A percentile compares a stretch with the other conserved stretches of the same genome.
Conservation (phyloP, 2,797 vertebrate species). For the Emys orbicularis region DNA sequence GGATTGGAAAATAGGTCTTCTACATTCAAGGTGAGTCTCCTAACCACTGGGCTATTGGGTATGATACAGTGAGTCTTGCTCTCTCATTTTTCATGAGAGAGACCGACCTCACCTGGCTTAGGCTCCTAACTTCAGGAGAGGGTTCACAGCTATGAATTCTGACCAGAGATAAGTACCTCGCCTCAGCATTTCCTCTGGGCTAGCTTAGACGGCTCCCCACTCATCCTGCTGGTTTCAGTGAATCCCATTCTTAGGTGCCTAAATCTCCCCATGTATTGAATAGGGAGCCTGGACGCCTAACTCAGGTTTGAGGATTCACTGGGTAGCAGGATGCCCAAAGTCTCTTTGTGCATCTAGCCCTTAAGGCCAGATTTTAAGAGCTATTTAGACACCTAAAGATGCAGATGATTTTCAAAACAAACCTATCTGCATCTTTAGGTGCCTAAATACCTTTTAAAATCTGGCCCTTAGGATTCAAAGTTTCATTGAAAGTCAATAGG, state of each 20-base stretch:
- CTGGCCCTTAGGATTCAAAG: background rate
- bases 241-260: background rate
- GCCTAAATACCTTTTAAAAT: accelerated
- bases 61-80: no score
- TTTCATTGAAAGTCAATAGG: background rate
- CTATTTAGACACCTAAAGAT: background rate
- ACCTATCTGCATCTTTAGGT: background rate
- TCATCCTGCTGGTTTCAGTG: background rate
- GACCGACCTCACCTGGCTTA: no score
- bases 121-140: no score
- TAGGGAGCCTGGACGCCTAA: background rate
- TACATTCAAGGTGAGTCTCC: no score
- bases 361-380: background rate
- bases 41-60: no score
- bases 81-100: no score
- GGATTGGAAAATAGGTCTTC: no score
- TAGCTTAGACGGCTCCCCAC: background rate
- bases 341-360: background rate
- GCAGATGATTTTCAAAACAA: background rate
- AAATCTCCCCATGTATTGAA: background rate
- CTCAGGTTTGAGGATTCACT: background rate
- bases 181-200: background rate
- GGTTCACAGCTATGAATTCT: no score
- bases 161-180: no score
- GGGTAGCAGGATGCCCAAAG: background rate